A percentile compares a stretch with the other conserved stretches of the same genome.
Conservation (phyloP, 2,888 invertebrate genomes). For the Aleiodes leptofemur region DNA sequence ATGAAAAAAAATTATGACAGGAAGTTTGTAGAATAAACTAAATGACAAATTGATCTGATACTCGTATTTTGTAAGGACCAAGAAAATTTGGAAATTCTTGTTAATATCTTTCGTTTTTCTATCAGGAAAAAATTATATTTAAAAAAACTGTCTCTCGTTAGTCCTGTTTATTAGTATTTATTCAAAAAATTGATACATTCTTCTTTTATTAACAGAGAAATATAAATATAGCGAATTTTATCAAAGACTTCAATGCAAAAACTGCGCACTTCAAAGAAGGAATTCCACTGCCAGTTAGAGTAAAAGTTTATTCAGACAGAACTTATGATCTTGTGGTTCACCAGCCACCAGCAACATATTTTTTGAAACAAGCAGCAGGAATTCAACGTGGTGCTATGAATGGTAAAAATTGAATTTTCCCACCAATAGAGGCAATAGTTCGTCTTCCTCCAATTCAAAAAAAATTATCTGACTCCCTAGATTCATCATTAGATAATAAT, state of each 20-base stretch:
- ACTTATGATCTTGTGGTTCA: conserved; percentile 88
- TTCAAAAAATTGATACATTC: conserved; percentile 64
- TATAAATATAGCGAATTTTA: conserved; percentile 96
- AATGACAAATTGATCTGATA: no score
- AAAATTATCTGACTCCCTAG: not conserved
- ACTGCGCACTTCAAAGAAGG: conserved; percentile 94
- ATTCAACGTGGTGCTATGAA: conserved; percentile 87
- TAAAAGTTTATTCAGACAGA: conserved; percentile 90
- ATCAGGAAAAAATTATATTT: no score
- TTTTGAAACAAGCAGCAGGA: conserved; percentile 96
- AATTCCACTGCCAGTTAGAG: conserved; percentile 89
- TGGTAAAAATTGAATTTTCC: conserved; percentile 68
- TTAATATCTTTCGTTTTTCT: no score
- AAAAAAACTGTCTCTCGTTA: no score
- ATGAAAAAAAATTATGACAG: conserved; percentile 23
- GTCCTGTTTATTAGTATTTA: no score
- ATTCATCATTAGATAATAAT: conserved; percentile 6
- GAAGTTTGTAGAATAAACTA: no score
- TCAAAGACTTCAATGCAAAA: conserved; percentile 97
- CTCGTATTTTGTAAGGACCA: no score
- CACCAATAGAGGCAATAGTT: no score
- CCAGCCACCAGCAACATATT: conserved; percentile 92
- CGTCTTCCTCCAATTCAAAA: not conserved
- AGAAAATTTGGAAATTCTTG: no score
- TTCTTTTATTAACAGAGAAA: conserved; percentile 82